Evolutionary conservation across 2,113 vertebrate species (phyloP), one percentile per base, ranked within the genome.

Genomic region (Actenoides lindsayi): DNA sequence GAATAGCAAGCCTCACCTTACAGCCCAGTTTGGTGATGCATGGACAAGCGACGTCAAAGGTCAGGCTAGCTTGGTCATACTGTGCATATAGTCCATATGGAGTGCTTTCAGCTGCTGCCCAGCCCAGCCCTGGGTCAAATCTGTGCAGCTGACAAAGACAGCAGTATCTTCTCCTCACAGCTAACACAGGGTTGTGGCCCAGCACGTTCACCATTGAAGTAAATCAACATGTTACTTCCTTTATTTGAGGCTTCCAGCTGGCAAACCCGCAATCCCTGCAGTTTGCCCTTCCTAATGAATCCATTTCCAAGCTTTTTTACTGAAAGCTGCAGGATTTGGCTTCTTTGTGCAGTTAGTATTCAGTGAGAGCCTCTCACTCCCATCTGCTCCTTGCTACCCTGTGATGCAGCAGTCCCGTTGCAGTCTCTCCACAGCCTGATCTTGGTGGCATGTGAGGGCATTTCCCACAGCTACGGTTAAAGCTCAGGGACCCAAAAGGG

Each of bases 151-250:
- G 73, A 50, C 77, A 62, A n/a, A 54, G 57, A 9, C 67, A 37
- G 11, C 16, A 42, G 42, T 59, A 21, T 9, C 0, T 0, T 75
- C 28, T 62, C 37, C 75, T 79, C 4, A 0, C 77, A 0, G 0
- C 24, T 35, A 28, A 31, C 46, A 14, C n/a, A 9, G 8, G n/a
- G 54, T 46, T 2, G 41, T 6, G 33, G 51, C 57, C 69, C 75
- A 27, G 59, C 30, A 7, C 7, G 0, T 20, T 56, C 62, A 13
- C 62, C 54, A 12, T 3, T 7, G 1, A 76, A 39, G 16, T 41
- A 64, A 85, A 95, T 81, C 91, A 44, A 10, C 42, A 69, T 39
- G n/a, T 18, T 64, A 23, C 42, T 95, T 53, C 60, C 67, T 44
- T 85, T 54, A 30, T 62, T 86, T 41, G 78, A 79, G 64, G 63